Percentiles rank a stretch among this genome's conserved stretches.
Evolutionary conservation across 2,888 invertebrate species (phyloP).

Genomic region (Steromphala cineraria): DNA sequence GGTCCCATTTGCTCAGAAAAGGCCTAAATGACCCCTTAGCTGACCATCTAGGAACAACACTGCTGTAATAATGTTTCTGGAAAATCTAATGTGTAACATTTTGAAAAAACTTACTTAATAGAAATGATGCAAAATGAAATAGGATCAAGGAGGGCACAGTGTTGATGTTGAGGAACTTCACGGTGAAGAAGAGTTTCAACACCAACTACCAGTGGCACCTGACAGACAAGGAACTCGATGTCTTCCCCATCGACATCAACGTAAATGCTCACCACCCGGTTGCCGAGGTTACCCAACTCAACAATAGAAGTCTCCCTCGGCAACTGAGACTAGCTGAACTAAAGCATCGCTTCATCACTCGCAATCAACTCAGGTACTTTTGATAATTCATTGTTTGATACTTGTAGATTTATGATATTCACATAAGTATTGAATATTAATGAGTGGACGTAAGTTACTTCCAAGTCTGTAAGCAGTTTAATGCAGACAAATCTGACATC

Average conservation of each 20-base stretch:
- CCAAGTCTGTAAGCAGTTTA: no score
- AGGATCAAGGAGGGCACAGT: slow-evolving; percentile 54
- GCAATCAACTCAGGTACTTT: slow-evolving; percentile 48
- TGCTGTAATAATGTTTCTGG: no score
- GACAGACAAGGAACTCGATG: slow-evolving; percentile 25
- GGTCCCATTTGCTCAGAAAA: no score
- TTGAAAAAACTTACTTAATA: no score
- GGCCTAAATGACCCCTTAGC: no score
- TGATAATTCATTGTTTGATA: not conserved
- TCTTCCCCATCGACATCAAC: slow-evolving; percentile 53
- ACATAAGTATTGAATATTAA: no score
- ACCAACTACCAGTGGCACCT: slow-evolving; percentile 30
- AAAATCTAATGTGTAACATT: no score
- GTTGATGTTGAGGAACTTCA: slow-evolving; percentile 50
- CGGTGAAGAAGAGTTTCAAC: slow-evolving; percentile 50
- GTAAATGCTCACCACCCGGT: slow-evolving; percentile 51
- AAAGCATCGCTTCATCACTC: slow-evolving; percentile 38
- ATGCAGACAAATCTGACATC: no score
- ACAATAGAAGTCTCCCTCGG: slow-evolving; percentile 13
- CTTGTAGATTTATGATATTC: no score
- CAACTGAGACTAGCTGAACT: not conserved
- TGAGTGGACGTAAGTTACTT: no score
- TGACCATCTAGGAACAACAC: no score
- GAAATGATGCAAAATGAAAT: not conserved
- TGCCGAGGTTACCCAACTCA: slow-evolving; percentile 46